A percentile compares a stretch with the other conserved stretches of the same genome.
These are phyloP conservation scores for Neoscelio sp. DNA, from an alignment of 2,888 invertebrate species.

Conservation along the genomic window DNA sequence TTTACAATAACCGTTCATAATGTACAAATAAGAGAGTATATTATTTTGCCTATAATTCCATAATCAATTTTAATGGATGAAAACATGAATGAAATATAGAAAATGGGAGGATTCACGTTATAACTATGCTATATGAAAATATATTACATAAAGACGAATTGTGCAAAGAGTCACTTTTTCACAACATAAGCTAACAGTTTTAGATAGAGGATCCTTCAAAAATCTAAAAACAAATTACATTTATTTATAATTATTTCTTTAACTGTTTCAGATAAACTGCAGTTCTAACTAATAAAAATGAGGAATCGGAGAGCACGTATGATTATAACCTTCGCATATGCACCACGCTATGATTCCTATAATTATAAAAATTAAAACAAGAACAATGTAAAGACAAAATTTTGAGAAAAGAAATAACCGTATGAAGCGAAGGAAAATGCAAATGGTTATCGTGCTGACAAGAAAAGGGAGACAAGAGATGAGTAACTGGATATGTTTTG, in stretches of 20 bases:
- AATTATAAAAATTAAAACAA: constrained; percentile 2
- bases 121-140: no score
- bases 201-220: no score
- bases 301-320: background rate
- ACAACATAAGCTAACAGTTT: no score
- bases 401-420: background rate
- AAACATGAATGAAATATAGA: no score
- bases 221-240: no score
- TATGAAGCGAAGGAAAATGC: constrained; percentile 25
- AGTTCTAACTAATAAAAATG: background rate
- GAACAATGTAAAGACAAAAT: background rate
- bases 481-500: constrained; percentile 22
- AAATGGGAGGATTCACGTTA: no score
- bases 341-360: background rate
- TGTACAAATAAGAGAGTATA: no score
- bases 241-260: background rate
- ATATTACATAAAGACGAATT: no score
- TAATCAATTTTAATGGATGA: no score
- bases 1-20: no score
- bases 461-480: constrained; percentile 25
- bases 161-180: no score
- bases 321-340: background rate
- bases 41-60: no score
- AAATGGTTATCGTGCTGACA: constrained; percentile 13
- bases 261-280: constrained; percentile 10